phyloP scores from a whole-genome alignment of 2,888 invertebrate species.

The Lysandra coridon region DNA sequence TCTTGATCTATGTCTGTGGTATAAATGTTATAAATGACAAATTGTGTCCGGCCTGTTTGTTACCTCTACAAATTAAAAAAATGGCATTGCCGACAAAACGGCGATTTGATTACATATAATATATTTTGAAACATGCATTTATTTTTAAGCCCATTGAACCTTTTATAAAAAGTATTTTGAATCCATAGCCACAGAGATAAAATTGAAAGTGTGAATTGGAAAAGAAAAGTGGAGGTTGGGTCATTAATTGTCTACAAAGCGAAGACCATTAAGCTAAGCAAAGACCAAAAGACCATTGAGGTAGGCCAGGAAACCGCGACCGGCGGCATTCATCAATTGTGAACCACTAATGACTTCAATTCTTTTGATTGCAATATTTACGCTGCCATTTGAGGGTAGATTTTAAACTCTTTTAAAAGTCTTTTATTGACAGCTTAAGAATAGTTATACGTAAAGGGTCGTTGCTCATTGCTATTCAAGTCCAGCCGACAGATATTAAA shows the following conservation, averaged over 20 bases:
- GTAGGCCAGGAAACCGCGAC: not conserved
- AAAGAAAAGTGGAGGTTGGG: too few species aligned
- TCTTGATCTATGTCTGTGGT: too few species aligned
- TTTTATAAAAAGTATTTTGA: not conserved
- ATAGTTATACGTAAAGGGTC: too few species aligned
- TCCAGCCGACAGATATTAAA: too few species aligned
- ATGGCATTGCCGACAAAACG: too few species aligned
- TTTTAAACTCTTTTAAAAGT: not conserved
- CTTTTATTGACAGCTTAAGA: not conserved
- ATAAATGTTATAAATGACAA: too few species aligned
- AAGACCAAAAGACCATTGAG: not conserved
- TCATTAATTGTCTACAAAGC: conserved; percentile 5
- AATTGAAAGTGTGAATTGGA: not conserved
- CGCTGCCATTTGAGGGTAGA: not conserved
- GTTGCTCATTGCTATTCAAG: too few species aligned
- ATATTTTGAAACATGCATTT: too few species aligned
- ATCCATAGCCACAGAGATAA: not conserved
- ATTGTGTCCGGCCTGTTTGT: too few species aligned
- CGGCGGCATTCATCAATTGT: not conserved
- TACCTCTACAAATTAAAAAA: too few species aligned
- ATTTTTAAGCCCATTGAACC: too few species aligned
- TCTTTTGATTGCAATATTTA: not conserved
- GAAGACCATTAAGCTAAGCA: not conserved
- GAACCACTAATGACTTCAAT: conserved; percentile 5
- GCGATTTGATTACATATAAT: too few species aligned